A percentile compares a stretch with the other conserved stretches of the same genome.
These are phyloP conservation scores for Passer montanus DNA, from an alignment of 2,113 vertebrate genomes.

Conservation along the genomic window DNA sequence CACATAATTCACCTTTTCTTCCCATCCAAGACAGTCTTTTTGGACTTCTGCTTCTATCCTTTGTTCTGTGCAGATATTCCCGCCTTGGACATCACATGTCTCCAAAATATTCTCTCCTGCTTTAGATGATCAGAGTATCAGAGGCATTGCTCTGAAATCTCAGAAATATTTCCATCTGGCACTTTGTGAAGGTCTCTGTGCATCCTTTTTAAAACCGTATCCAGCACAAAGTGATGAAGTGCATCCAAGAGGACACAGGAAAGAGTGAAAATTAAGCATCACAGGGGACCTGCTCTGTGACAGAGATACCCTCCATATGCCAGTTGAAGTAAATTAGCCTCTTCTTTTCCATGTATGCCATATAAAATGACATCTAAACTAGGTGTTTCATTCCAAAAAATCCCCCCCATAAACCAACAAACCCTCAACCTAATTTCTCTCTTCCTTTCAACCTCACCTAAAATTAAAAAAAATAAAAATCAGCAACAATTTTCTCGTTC, in stretches of 20 bases:
- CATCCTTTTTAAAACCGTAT: neutral
- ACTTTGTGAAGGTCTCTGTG: neutral
- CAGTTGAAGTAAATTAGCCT: neutral
- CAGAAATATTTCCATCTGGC: neutral
- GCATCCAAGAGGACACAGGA: neutral
- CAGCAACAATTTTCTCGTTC: neutral
- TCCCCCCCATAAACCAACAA: neutral
- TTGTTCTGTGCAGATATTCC: neutral
- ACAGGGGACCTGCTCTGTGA: neutral
- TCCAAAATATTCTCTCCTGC: neutral
- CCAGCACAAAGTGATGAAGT: neutral
- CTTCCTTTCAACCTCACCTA: neutral
- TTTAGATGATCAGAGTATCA: neutral
- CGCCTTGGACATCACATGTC: neutral
- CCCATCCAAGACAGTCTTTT: neutral
- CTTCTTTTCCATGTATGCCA: neutral
- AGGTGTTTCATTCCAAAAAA: neutral
- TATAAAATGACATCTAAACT: neutral
- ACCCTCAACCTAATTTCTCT: neutral
- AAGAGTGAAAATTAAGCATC: neutral
- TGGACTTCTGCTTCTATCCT: neutral
- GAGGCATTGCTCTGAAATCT: neutral
- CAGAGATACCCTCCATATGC: neutral
- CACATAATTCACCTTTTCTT: neutral
- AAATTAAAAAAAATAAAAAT: neutral